phyloP scores from a whole-genome alignment of 1,140 invertebrate genomes.

The Heliconius eleuchia region DNA sequence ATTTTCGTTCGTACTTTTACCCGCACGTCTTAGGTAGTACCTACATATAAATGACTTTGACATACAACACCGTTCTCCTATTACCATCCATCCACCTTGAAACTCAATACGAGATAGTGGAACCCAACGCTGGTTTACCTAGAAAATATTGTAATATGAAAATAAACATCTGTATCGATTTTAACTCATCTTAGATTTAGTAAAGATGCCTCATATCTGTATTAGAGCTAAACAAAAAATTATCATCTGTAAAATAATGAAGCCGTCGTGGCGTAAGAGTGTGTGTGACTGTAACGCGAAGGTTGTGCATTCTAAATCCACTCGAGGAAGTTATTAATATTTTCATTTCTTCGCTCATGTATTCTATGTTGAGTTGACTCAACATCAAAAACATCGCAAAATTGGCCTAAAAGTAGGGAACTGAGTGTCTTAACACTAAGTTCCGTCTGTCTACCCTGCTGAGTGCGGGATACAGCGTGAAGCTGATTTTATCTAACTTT shows the following conservation, averaged over 20 bases:
- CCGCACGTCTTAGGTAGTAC: background rate
- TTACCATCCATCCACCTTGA: background rate
- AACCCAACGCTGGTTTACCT: background rate
- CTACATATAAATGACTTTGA: background rate
- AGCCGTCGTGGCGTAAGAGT: too few relatives aligned
- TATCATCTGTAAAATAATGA: too few relatives aligned
- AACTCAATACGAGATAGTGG: background rate
- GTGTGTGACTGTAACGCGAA: too few relatives aligned
- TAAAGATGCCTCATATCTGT: background rate
- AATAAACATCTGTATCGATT: background rate
- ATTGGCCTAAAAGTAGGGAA: too few relatives aligned
- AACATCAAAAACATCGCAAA: too few relatives aligned
- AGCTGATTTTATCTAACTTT: background rate
- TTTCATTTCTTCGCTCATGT: too few relatives aligned
- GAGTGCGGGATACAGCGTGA: too few relatives aligned
- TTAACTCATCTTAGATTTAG: background rate
- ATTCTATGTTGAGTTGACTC: too few relatives aligned
- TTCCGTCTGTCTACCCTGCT: too few relatives aligned
- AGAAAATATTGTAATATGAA: background rate
- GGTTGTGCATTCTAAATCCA: too few relatives aligned
- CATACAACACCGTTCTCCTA: background rate
- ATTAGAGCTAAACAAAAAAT: background rate
- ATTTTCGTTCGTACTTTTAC: background rate
- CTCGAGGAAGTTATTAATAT: too few relatives aligned
- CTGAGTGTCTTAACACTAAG: too few relatives aligned